phyloP scores from a whole-genome alignment of 2,113 vertebrate species.

The Brachypteracias leptosomus region DNA sequence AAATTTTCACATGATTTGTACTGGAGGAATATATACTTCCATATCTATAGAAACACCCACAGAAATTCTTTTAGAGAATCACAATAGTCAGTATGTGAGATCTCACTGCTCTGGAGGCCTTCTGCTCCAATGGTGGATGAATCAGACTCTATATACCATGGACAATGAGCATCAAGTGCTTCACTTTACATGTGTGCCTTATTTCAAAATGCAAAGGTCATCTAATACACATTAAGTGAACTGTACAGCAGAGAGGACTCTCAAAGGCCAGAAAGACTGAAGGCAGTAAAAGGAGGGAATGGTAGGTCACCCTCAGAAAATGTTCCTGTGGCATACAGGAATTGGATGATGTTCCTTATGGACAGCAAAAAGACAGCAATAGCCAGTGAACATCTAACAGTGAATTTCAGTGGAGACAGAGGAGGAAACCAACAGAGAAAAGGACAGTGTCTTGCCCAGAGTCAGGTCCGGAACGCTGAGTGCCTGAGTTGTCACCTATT shows the following conservation, averaged over 20 bases:
- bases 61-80: constrained; percentile 19
- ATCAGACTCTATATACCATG: not conserved
- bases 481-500: not conserved
- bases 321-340: not conserved
- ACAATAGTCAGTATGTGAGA: constrained; percentile 5
- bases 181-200: not conserved
- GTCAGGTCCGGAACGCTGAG: not conserved
- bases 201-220: not conserved
- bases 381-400: not conserved
- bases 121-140: not conserved
- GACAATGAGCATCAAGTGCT: not conserved
- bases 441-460: not conserved
- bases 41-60: constrained; percentile 35
- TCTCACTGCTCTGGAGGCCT: not conserved
- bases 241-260: not conserved
- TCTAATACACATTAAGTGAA: not conserved
- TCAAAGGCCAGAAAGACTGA: not conserved
- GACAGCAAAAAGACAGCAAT: not conserved
- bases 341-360: not conserved
- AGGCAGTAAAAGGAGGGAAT: not conserved
- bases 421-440: not conserved
- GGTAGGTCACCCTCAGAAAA: not conserved
- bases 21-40: constrained; percentile 33
- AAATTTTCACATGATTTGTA: constrained; percentile 30
- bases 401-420: not conserved